These are phyloP conservation scores for Pycnonotus jocosus DNA, from an alignment of 2,113 vertebrate genomes.

Conservation along the genomic window DNA sequence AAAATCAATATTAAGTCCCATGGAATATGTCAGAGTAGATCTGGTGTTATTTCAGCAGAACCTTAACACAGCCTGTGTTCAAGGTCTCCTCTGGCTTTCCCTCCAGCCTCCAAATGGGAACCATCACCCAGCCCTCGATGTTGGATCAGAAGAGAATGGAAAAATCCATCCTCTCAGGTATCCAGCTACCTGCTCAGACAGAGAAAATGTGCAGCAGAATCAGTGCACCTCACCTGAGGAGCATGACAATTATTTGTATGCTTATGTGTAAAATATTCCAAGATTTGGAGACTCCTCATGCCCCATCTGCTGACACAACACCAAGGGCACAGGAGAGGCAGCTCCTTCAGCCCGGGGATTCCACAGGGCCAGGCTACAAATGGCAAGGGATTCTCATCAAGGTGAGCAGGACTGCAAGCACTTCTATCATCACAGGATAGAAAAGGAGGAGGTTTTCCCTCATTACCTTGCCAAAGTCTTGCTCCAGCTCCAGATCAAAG, in stretches of 20 bases:
- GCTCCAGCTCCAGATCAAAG: not conserved
- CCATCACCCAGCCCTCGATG: not conserved
- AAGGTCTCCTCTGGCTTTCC: not conserved
- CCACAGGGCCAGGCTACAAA: not conserved
- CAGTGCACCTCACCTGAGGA: not conserved
- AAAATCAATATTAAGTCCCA: constrained; percentile 55
- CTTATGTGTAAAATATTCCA: not conserved
- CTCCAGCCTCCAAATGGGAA: not conserved
- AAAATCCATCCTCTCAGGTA: not conserved
- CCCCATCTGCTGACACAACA: rapidly evolving
- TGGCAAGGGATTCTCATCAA: rapidly evolving
- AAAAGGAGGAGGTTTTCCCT: not conserved
- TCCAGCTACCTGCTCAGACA: not conserved
- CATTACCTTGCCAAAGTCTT: not conserved
- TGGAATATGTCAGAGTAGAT: constrained; percentile 46
- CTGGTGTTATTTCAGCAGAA: constrained; percentile 28
- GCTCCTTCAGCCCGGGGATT: not conserved
- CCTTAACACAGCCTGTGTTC: not conserved
- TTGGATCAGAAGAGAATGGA: not conserved
- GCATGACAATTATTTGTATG: not conserved
- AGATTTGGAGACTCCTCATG: not conserved
- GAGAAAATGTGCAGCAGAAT: not conserved
- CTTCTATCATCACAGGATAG: not conserved
- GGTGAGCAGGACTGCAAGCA: not conserved
- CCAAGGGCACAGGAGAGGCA: not conserved